Evolutionary conservation across 2,888 invertebrate species (phyloP).

Genomic region (Atherix ibis): DNA sequence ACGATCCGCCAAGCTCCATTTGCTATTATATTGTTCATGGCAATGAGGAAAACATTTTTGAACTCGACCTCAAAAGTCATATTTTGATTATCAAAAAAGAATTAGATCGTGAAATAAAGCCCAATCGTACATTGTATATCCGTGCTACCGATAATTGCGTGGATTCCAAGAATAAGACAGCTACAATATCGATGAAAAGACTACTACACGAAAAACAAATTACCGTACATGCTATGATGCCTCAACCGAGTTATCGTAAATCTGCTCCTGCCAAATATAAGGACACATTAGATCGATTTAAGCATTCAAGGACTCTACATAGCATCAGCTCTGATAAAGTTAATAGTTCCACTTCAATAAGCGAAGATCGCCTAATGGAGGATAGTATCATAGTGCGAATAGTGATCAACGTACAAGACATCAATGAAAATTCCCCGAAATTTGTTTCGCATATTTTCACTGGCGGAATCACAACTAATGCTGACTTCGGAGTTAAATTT

Average conservation of each 20-base stretch:
- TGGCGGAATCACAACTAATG: conserved; percentile 85
- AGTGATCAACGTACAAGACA: conserved; percentile 56
- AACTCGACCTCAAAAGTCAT: conserved; percentile 56
- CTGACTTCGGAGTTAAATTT: conserved; percentile 77
- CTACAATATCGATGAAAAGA: conserved; percentile 38
- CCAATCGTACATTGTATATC: conserved; percentile 52
- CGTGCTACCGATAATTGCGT: conserved; percentile 78
- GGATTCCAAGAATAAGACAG: too few relatives aligned
- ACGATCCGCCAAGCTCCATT: conserved; percentile 66
- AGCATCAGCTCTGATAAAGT: conserved; percentile 6
- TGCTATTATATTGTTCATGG: conserved; percentile 87
- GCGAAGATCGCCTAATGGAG: conserved; percentile 18
- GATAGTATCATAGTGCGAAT: conserved; percentile 59
- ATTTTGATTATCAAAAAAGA: conserved; percentile 35
- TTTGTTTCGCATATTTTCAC: conserved; percentile 73
- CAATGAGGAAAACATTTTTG: conserved; percentile 56
- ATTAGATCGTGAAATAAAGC: conserved; percentile 57
- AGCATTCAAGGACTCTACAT: conserved; percentile 19
- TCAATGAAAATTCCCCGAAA: conserved; percentile 81
- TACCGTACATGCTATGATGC: not conserved
- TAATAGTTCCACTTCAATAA: not conserved
- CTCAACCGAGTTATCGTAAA: not conserved
- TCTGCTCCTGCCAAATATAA: not conserved
- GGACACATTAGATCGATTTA: conserved; percentile 18
- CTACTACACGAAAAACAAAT: too few relatives aligned